phyloP scores from a whole-genome alignment of 2,113 vertebrate species.

The Istiophorus platypterus region DNA sequence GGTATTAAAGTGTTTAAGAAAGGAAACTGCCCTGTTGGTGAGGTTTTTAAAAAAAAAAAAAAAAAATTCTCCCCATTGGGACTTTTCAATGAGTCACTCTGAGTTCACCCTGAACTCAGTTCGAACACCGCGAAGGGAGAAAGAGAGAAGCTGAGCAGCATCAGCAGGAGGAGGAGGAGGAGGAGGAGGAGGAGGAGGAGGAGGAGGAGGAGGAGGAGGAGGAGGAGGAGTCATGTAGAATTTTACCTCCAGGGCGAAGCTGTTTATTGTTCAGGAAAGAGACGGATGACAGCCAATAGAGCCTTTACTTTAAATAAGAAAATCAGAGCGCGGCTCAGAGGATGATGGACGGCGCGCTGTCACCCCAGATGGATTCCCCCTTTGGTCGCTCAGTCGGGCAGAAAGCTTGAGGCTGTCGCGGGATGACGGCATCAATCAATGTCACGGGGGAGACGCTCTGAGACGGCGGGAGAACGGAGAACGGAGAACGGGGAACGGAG shows the following conservation, averaged over 20 bases:
- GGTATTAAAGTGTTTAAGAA: background rate
- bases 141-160: slow-evolving; percentile 12
- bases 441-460: slow-evolving; percentile 34
- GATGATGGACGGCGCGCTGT: slow-evolving; percentile 63
- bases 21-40: background rate
- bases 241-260: slow-evolving; percentile 23
- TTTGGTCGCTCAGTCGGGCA: slow-evolving; percentile 44
- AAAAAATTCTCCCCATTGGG: background rate
- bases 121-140: slow-evolving; percentile 7
- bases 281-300: slow-evolving; percentile 39
- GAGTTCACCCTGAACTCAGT: slow-evolving; percentile 24
- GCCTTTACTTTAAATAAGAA: slow-evolving; percentile 51
- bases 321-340: slow-evolving; percentile 22
- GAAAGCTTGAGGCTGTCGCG: slow-evolving; percentile 46
- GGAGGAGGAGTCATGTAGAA: slow-evolving; percentile 15
- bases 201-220: slow-evolving; percentile 10
- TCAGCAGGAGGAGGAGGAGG: slow-evolving; percentile 13
- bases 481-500: too few species aligned
- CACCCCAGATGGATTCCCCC: slow-evolving; percentile 52
- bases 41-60: too few species aligned
- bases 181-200: slow-evolving; percentile 13
- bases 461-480: too few species aligned
- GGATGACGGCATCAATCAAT: slow-evolving; percentile 64
- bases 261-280: slow-evolving; percentile 42
- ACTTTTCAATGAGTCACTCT: slow-evolving; percentile 13